Base-by-base conservation (phyloP, 2,797 vertebrate species). In the Peromyscus aztecus region DNA sequence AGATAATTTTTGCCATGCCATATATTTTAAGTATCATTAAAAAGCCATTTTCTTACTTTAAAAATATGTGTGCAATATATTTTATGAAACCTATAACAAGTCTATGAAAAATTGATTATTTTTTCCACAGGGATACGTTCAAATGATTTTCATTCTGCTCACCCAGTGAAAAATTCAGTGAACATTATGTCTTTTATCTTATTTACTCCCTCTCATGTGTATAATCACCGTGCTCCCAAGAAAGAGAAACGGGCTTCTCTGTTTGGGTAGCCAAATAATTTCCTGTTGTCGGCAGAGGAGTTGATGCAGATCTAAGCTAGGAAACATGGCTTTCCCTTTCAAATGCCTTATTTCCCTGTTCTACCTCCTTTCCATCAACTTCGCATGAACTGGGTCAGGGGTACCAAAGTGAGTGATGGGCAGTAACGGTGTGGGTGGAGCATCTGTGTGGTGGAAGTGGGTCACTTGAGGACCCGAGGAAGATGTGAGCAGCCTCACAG, bases 61-160 rank as follows among this genome's bases (percentile, higher is more conserved):
- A 97, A 97, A 98, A 89, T 97, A 94, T 89, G 89, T 92, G 57
- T 63, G n/a, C 6, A 75, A 97, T 94, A 96, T 94, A 75, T 97
- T 97, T 98, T 97, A 94, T 96, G 94, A 87, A 97, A 97, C 96
- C 90, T 98, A 78, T 96, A 98, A 96, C 96, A 96, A 97, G 96
- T 93, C 97, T 97, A 97, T 98, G 96, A 98, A 98, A 98, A 98
- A 98, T 95, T 97, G 97, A 97, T 98, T 95, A 97, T 97, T 97
- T 97, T 98, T 97, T 93, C 97, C 93, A 97, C 67, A 90, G 95
- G 92, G 96, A 93, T 95, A n/a, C 55, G 78, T 96, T 97, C 87
- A 84, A 84, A 96, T 90, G 94, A 97, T 97, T 98, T 97, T 94
- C 81, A 94, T 97, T 97, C 93, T 90, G 84, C 77, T 97, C 88